Conservation (phyloP, 2,888 invertebrate genomes). For the Eucriotettix oculatus region DNA sequence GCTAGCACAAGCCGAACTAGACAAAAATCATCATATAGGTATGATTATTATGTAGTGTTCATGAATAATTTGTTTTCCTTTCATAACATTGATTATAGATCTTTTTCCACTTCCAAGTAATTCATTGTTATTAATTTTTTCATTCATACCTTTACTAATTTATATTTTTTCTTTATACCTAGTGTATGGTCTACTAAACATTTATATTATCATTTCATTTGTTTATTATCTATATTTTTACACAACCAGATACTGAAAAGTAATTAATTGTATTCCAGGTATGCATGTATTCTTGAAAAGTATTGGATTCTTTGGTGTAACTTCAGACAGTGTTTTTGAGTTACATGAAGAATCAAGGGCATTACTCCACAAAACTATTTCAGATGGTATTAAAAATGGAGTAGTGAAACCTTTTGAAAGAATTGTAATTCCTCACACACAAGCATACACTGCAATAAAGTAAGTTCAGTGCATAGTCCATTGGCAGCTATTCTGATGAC, state of each 20-base stretch:
- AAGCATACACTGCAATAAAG: not conserved
- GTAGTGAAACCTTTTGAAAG: slow-evolving; percentile 35
- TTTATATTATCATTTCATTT: too few relatives aligned
- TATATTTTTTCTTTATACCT: too few relatives aligned
- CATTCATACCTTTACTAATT: too few relatives aligned
- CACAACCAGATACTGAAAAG: too few relatives aligned
- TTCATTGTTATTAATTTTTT: too few relatives aligned
- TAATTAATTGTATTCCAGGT: slow-evolving; percentile 22
- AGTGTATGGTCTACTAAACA: too few relatives aligned
- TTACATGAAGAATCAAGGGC: slow-evolving; percentile 27
- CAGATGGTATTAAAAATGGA: slow-evolving; percentile 31
- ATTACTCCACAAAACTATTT: slow-evolving; percentile 28
- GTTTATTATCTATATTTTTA: too few relatives aligned
- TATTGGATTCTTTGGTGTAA: slow-evolving; percentile 38
- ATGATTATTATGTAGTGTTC: slow-evolving; percentile 7
- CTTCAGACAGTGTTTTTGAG: slow-evolving; percentile 38
- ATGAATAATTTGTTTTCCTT: too few relatives aligned
- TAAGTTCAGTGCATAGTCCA: not conserved
- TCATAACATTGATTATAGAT: too few relatives aligned
- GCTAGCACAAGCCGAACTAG: slow-evolving; percentile 40
- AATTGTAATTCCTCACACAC: slow-evolving; percentile 17
- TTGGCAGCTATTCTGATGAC: not conserved
- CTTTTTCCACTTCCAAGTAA: too few relatives aligned
- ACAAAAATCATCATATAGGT: slow-evolving; percentile 35
- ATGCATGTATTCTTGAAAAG: slow-evolving; percentile 40